These are phyloP conservation scores for Euplexia lucipara DNA, from an alignment of 2,888 invertebrate genomes.

Conservation along the genomic window DNA sequence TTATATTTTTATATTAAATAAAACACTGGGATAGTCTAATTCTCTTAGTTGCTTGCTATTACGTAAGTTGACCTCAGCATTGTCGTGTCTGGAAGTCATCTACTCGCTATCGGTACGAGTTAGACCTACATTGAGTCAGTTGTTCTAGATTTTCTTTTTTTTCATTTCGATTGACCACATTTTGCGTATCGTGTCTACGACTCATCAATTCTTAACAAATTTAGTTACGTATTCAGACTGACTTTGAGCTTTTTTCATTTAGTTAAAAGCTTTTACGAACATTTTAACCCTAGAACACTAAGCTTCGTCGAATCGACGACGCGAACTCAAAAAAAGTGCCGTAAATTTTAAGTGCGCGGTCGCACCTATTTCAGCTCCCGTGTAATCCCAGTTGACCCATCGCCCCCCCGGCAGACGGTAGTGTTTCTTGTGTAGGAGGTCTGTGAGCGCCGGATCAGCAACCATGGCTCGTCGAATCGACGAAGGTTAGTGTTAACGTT, in stretches of 20 bases:
- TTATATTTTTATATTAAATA: slow-evolving; percentile 1
- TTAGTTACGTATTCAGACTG: slow-evolving; percentile 5
- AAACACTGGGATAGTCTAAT: background rate
- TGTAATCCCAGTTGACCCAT: too few species aligned
- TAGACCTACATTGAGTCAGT: slow-evolving; percentile 27
- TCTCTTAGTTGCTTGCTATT: slow-evolving; percentile 13
- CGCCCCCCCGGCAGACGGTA: too few species aligned
- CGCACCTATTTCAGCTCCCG: too few species aligned
- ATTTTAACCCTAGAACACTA: too few species aligned
- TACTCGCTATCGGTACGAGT: slow-evolving; percentile 29
- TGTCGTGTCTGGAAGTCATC: slow-evolving; percentile 45
- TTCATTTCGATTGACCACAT: slow-evolving; percentile 36
- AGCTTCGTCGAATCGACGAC: too few species aligned
- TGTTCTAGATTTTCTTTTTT: slow-evolving; percentile 40
- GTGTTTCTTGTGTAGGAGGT: too few species aligned
- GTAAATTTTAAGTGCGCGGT: too few species aligned
- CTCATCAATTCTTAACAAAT: slow-evolving; percentile 28
- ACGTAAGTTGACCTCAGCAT: slow-evolving; percentile 23
- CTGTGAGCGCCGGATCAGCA: too few species aligned
- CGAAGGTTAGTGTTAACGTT: too few species aligned
- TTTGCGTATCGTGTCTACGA: slow-evolving; percentile 44
- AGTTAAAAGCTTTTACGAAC: background rate
- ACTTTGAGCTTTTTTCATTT: slow-evolving; percentile 13
- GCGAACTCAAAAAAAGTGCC: too few species aligned
- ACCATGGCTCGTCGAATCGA: too few species aligned